phyloP scores from a whole-genome alignment of 2,888 invertebrate species.

The Diadegma fenestrale region DNA sequence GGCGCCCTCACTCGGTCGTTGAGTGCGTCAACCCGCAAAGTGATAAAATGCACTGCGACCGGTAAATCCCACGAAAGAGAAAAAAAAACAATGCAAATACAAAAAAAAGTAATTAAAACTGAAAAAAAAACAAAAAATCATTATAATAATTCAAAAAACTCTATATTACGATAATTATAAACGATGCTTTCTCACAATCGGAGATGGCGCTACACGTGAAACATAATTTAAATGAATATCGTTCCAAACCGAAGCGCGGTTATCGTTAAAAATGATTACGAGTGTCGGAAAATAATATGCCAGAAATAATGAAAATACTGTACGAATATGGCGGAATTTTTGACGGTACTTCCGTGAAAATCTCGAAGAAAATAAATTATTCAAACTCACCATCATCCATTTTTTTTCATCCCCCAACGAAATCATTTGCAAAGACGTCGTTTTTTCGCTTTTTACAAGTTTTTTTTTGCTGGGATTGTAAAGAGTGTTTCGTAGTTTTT shows the following conservation, averaged over 20 bases:
- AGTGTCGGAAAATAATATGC: conserved; percentile 32
- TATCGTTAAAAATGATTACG: conserved; percentile 58
- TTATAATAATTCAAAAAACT: conserved; percentile 49
- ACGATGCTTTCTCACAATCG: conserved; percentile 71
- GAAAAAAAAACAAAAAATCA: conserved; percentile 28
- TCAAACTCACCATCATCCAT: too few relatives aligned
- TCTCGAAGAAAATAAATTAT: not conserved
- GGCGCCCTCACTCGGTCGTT: conserved; percentile 11
- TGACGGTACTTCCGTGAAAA: not conserved
- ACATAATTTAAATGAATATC: conserved; percentile 72
- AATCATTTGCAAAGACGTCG: too few relatives aligned
- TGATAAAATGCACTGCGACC: conserved; percentile 31
- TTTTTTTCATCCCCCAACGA: too few relatives aligned
- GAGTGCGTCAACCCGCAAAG: conserved; percentile 45
- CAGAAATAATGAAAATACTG: not conserved
- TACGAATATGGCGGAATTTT: too few relatives aligned
- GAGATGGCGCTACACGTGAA: conserved; percentile 73
- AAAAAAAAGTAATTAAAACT: conserved; percentile 24
- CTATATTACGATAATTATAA: conserved; percentile 61
- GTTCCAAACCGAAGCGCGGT: not conserved
- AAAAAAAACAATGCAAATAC: conserved; percentile 37
- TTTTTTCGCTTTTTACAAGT: too few relatives aligned
- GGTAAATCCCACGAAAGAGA: conserved; percentile 23
- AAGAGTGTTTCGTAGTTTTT: too few relatives aligned
- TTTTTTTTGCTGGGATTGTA: too few relatives aligned